Evolutionary conservation across 2,888 invertebrate species (phyloP).

Genomic region (Spilarctia lutea): DNA sequence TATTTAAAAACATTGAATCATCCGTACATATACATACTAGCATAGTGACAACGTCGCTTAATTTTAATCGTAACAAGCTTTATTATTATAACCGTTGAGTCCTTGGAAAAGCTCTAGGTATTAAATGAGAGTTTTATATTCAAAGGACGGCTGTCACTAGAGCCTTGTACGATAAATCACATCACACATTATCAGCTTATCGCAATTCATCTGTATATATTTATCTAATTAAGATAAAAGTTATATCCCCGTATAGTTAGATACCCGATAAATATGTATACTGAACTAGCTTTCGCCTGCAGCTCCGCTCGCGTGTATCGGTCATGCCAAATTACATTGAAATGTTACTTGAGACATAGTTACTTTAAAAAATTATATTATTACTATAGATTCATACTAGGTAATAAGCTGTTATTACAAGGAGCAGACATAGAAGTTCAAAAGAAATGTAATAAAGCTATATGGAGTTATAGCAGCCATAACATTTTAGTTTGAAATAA

Average conservation of each 20-base stretch:
- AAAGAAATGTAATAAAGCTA: conserved; percentile 34
- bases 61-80: not conserved
- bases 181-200: too few relatives aligned
- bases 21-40: not conserved
- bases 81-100: not conserved
- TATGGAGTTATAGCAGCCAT: conserved; percentile 15
- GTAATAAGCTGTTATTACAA: conserved; percentile 11
- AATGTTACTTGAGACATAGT: too few relatives aligned
- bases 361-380: too few relatives aligned
- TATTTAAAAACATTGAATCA: too few relatives aligned
- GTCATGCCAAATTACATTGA: too few relatives aligned
- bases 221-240: not conserved
- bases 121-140: not conserved
- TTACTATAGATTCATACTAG: not conserved
- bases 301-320: too few relatives aligned
- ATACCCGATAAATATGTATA: not conserved
- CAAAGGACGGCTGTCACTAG: not conserved
- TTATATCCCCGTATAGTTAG: not conserved
- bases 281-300: too few relatives aligned
- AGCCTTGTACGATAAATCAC: not conserved
- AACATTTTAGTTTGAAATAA: conserved; percentile 33
- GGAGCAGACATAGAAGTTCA: conserved; percentile 14
- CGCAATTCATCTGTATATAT: too few relatives aligned
- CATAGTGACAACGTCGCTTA: not conserved
- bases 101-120: not conserved